Conservation (phyloP, 2,797 vertebrate species). For the Acanthurus tractus region DNA sequence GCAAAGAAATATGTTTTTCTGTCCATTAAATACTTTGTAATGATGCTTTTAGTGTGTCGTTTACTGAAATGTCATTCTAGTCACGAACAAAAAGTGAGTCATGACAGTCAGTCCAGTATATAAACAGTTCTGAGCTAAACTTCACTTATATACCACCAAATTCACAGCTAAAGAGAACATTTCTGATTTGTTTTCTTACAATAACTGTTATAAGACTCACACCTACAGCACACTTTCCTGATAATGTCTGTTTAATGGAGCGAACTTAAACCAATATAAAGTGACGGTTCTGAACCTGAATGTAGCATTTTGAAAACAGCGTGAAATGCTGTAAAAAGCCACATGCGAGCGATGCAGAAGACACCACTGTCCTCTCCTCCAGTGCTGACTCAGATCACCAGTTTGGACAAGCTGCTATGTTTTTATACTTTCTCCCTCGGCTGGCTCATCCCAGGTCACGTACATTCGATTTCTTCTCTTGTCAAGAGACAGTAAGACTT, state of each 20-base stretch:
- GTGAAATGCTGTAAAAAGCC: not conserved
- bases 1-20: not conserved
- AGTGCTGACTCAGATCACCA: not conserved
- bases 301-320: no score
- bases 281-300: not conserved
- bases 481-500: conserved; percentile 25
- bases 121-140: not conserved
- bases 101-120: not conserved
- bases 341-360: not conserved
- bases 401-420: conserved; percentile 1
- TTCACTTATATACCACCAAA: not conserved
- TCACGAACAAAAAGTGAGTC: not conserved
- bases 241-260: not conserved
- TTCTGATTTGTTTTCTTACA: not conserved
- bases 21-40: not conserved
- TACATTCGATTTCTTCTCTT: conserved; percentile 33
- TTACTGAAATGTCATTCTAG: conserved; percentile 3
- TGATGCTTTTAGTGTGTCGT: conserved; percentile 11
- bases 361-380: conserved; percentile 7
- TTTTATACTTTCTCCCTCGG: conserved; percentile 8
- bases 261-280: not conserved
- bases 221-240: no score
- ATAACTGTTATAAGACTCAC: no score
- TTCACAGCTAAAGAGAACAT: not conserved
- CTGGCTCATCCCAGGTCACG: conserved; percentile 16